Evolutionary conservation across 1,140 invertebrate species (phyloP).

Genomic region (Drosophila cardini): DNA sequence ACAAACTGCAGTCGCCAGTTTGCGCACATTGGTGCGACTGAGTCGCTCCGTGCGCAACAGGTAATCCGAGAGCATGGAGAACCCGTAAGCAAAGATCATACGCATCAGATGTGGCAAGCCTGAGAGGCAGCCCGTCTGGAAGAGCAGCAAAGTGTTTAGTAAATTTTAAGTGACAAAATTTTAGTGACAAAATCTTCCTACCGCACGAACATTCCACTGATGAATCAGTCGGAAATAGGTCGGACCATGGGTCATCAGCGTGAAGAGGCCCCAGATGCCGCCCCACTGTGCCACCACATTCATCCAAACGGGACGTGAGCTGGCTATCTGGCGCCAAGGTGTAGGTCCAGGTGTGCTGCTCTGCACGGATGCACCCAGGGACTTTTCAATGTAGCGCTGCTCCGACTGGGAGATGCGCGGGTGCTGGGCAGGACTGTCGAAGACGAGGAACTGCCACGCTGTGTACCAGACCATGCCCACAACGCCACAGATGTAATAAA

Average conservation of each 20-base stretch:
- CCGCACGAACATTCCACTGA: slow-evolving; percentile 91
- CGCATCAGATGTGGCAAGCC: slow-evolving; percentile 88
- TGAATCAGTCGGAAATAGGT: slow-evolving; percentile 94
- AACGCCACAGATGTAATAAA: slow-evolving; percentile 90
- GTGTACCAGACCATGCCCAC: slow-evolving; percentile 89
- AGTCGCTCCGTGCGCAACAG: slow-evolving; percentile 86
- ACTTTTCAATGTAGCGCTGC: slow-evolving; percentile 87
- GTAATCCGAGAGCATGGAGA: slow-evolving; percentile 88
- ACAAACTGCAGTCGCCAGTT: slow-evolving; percentile 87
- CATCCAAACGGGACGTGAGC: slow-evolving; percentile 91
- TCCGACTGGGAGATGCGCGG: slow-evolving; percentile 90
- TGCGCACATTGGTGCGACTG: slow-evolving; percentile 87
- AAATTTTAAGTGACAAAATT: not conserved
- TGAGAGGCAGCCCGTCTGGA: slow-evolving; percentile 88
- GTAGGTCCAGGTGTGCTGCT: slow-evolving; percentile 84
- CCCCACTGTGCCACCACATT: slow-evolving; percentile 91
- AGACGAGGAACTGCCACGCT: slow-evolving; percentile 88
- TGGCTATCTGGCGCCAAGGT: slow-evolving; percentile 91
- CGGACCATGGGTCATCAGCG: slow-evolving; percentile 93
- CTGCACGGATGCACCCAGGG: slow-evolving; percentile 86
- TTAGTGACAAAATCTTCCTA: slow-evolving; percentile 83
- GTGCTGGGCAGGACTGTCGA: slow-evolving; percentile 90
- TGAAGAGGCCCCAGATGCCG: slow-evolving; percentile 94
- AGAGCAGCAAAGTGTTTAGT: not conserved
- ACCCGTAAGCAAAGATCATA: slow-evolving; percentile 87